Percentiles rank a stretch among this genome's conserved stretches.
Conservation (phyloP, 2,888 invertebrate species). For the Euphydryas editha region DNA sequence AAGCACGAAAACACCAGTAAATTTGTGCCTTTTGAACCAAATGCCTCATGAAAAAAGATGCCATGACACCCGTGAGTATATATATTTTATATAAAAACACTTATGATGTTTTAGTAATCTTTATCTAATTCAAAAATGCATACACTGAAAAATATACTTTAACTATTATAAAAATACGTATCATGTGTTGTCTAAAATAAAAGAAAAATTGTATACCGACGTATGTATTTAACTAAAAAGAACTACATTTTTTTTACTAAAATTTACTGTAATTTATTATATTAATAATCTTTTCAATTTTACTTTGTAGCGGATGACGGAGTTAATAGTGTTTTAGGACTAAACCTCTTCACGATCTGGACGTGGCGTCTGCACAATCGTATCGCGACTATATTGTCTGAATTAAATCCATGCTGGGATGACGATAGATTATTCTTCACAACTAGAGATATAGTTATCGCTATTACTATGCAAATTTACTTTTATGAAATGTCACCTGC, state of each 20-base stretch:
- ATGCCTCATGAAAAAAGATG: constrained; percentile 56
- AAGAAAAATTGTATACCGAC: no score
- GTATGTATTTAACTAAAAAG: no score
- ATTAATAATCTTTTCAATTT: background rate
- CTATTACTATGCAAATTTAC: constrained; percentile 49
- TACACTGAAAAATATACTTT: no score
- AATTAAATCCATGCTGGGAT: constrained; percentile 56
- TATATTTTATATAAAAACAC: no score
- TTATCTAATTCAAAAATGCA: no score
- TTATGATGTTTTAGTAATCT: no score
- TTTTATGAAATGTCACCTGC: constrained; percentile 52
- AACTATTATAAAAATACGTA: no score
- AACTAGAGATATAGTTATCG: constrained; percentile 58
- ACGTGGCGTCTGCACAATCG: constrained; percentile 56
- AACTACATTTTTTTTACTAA: no score
- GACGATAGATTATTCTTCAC: constrained; percentile 54
- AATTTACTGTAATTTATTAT: background rate
- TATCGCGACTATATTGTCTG: constrained; percentile 48
- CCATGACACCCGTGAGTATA: constrained; percentile 55
- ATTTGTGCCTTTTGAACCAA: constrained; percentile 50
- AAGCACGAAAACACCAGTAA: constrained; percentile 37
- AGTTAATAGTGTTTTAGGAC: constrained; percentile 44
- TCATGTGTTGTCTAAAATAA: no score
- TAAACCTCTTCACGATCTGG: constrained; percentile 51
- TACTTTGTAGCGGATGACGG: constrained; percentile 41